These are phyloP conservation scores for Yponomeuta malinellus DNA, from an alignment of 2,888 invertebrate genomes.

Conservation along the genomic window DNA sequence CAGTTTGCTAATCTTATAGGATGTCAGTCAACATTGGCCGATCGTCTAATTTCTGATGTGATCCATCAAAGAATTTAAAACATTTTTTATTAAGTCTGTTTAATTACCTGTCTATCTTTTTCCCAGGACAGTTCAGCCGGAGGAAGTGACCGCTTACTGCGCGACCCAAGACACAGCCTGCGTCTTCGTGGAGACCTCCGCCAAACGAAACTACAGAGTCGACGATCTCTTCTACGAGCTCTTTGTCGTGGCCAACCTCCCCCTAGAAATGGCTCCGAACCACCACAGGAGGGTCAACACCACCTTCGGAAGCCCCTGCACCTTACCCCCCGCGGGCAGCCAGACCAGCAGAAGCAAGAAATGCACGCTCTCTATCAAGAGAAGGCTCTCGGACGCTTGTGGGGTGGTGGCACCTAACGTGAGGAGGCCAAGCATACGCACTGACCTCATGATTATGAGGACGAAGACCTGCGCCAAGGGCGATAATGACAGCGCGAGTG, in stretches of 20 bases:
- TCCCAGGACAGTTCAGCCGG: conserved; percentile 82
- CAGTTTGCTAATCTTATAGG: too few species aligned
- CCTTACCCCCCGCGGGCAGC: conserved; percentile 81
- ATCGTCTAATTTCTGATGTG: too few species aligned
- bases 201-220: conserved; percentile 86
- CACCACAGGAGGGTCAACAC: conserved; percentile 88
- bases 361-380: conserved; percentile 87
- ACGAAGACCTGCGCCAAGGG: conserved; percentile 86
- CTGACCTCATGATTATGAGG: conserved; percentile 91
- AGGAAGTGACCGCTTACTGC: conserved; percentile 87
- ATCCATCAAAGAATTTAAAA: too few species aligned
- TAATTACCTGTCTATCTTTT: conserved; percentile 15
- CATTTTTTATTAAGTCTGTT: too few species aligned
- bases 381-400: conserved; percentile 89
- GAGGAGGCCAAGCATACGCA: conserved; percentile 89
- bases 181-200: conserved; percentile 88
- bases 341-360: conserved; percentile 81
- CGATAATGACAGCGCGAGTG: conserved; percentile 77
- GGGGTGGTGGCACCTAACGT: conserved; percentile 93
- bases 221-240: conserved; percentile 90
- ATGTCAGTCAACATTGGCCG: too few species aligned
- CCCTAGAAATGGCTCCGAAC: conserved; percentile 92
- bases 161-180: conserved; percentile 85
- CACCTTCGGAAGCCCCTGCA: conserved; percentile 85
- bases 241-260: conserved; percentile 88